A percentile compares a stretch with the other conserved stretches of the same genome.
Conservation (phyloP, 2,113 vertebrate genomes). For the Pomatorhinus ruficollis region DNA sequence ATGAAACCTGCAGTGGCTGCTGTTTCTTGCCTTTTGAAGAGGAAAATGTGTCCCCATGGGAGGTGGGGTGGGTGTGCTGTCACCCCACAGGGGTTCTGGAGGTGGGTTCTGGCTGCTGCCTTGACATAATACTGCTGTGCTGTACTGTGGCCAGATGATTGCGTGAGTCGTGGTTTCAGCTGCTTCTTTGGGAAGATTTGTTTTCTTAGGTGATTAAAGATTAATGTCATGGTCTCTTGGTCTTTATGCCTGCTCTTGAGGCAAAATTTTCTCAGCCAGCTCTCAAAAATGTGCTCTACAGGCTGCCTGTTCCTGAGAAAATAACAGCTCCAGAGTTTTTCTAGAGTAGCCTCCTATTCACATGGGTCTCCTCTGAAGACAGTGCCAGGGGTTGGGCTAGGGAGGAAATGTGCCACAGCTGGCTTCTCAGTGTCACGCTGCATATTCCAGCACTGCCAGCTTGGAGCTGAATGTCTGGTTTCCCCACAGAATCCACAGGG, state of each 20-base stretch:
- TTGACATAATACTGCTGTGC: not conserved
- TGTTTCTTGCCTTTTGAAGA: not conserved
- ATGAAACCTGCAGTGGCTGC: not conserved
- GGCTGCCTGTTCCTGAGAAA: not conserved
- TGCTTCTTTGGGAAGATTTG: not conserved
- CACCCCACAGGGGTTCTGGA: not conserved
- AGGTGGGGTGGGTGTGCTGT: not conserved
- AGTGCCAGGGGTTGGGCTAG: not conserved
- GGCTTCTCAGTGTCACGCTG: not conserved
- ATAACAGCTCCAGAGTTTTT: not conserved
- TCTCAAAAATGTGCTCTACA: not conserved
- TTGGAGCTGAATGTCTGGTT: not conserved
- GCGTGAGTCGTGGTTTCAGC: fast-evolving
- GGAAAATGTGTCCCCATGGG: not conserved
- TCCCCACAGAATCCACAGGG: fast-evolving
- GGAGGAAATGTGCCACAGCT: not conserved
- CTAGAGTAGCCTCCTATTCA: not conserved
- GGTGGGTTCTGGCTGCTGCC: not conserved
- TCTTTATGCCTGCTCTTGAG: not conserved
- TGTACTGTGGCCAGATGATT: not conserved
- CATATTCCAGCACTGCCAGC: not conserved
- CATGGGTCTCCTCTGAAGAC: not conserved
- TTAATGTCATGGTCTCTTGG: not conserved
- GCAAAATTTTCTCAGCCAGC: not conserved
- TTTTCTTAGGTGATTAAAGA: not conserved